Conservation (phyloP, 1,140 invertebrate species). For the Aphaenogaster rudis region DNA sequence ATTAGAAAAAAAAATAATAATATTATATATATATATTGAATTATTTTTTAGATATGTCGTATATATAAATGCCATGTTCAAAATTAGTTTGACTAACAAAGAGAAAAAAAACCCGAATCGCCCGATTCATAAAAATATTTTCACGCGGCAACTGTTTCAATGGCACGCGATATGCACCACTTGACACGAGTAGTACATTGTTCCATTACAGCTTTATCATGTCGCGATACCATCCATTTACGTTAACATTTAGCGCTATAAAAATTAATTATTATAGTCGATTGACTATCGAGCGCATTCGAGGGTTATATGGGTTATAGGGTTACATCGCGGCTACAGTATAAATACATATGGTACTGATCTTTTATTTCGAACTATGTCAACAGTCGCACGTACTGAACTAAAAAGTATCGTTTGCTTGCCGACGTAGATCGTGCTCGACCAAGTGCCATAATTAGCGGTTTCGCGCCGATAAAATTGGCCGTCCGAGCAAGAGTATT, state of each 20-base stretch:
- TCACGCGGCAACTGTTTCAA: conserved; percentile 17
- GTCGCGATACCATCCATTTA: conserved; percentile 45
- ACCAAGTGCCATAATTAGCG: conserved; percentile 40
- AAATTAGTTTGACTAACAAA: conserved; percentile 13
- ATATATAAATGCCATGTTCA: neutral
- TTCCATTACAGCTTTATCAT: conserved; percentile 59
- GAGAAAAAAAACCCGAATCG: neutral
- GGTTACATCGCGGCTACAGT: neutral
- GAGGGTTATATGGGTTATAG: conserved; percentile 2
- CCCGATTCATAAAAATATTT: conserved; percentile 33
- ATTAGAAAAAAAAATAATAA: neutral
- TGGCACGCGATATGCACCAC: conserved; percentile 13
- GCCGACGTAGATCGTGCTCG: neutral
- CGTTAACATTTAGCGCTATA: conserved; percentile 51
- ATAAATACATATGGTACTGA: neutral
- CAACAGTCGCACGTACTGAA: neutral
- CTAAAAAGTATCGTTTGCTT: neutral
- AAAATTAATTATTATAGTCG: conserved; percentile 54
- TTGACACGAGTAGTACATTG: conserved; percentile 50
- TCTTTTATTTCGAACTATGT: neutral
- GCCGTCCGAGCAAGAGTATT: conserved; percentile 4
- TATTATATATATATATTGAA: neutral
- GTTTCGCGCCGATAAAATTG: conserved; percentile 53
- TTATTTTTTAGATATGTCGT: neutral
- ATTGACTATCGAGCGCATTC: conserved; percentile 10